Percentiles rank a stretch among this genome's conserved stretches.
Conservation (phyloP, 1,140 invertebrate genomes). For the Zaprionus camerounensis region DNA sequence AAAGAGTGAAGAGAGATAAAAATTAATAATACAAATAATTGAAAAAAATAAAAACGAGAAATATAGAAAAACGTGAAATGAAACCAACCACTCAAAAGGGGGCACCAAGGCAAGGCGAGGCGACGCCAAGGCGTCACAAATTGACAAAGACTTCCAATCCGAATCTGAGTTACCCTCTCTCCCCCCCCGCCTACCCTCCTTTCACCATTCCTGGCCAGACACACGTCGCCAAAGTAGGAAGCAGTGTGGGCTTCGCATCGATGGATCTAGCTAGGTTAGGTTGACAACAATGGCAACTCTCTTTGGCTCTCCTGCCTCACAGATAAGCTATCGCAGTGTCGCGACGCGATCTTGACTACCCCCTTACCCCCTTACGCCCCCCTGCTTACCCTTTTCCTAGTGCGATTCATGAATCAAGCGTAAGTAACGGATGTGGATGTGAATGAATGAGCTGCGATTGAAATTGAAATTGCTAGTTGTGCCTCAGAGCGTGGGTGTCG, state of each 20-base stretch:
- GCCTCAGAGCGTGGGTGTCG: slow-evolving; percentile 13
- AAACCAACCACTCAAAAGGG: slow-evolving; percentile 64
- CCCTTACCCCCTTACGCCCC: slow-evolving; percentile 10
- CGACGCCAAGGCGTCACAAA: slow-evolving; percentile 61
- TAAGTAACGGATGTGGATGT: slow-evolving; percentile 57
- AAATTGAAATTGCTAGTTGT: slow-evolving; percentile 23
- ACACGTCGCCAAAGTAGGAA: slow-evolving; percentile 8
- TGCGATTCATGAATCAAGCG: slow-evolving; percentile 49
- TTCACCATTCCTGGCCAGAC: background rate
- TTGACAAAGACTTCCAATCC: slow-evolving; percentile 60
- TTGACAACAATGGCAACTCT: slow-evolving; percentile 37
- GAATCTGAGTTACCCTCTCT: background rate
- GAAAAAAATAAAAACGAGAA: slow-evolving; percentile 23
- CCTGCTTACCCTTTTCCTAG: background rate
- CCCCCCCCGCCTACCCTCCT: background rate
- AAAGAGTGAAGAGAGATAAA: slow-evolving; percentile 82
- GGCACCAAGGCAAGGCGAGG: slow-evolving; percentile 55
- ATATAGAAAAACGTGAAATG: slow-evolving; percentile 60
- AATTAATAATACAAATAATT: slow-evolving; percentile 82
- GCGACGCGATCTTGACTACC: slow-evolving; percentile 54
- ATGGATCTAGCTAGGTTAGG: slow-evolving; percentile 15
- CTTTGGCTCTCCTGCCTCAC: slow-evolving; percentile 13
- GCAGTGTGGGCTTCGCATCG: slow-evolving; percentile 12
- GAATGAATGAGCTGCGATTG: slow-evolving; percentile 45
- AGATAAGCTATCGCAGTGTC: slow-evolving; percentile 62